These are phyloP conservation scores for Melieria picta DNA, from an alignment of 2,888 invertebrate genomes.

Conservation along the genomic window DNA sequence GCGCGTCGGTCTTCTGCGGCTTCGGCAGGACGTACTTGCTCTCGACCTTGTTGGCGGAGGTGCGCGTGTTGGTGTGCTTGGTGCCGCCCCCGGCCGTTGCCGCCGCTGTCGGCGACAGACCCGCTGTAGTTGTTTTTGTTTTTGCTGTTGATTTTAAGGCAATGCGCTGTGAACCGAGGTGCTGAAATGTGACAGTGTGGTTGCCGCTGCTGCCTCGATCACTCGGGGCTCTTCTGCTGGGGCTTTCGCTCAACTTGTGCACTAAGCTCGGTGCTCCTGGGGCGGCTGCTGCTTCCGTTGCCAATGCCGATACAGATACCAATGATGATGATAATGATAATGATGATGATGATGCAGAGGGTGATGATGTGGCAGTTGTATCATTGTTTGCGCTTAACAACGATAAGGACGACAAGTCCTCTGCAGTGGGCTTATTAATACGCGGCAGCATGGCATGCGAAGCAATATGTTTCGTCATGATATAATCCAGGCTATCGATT, in stretches of 20 bases:
- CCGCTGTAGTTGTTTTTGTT: conserved; percentile 23
- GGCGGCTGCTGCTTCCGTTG: conserved; percentile 19
- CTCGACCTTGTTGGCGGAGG: conserved; percentile 53
- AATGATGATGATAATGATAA: conserved; percentile 22
- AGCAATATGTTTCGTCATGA: conserved; percentile 46
- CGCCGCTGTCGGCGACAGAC: conserved; percentile 20
- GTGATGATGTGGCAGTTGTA: conserved; percentile 18
- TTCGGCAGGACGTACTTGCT: conserved; percentile 65
- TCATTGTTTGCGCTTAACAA: conserved; percentile 49
- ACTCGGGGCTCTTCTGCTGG: conserved; percentile 19
- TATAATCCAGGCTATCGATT: conserved; percentile 54
- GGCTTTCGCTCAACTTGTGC: conserved; percentile 16
- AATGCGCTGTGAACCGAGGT: conserved; percentile 56
- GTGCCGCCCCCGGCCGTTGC: conserved; percentile 11
- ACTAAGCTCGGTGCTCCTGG: conserved; percentile 11
- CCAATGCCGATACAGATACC: background rate
- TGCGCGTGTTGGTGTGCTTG: conserved; percentile 17
- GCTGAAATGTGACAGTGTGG: conserved; percentile 46
- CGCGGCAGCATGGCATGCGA: conserved; percentile 35
- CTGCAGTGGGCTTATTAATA: conserved; percentile 46
- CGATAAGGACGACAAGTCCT: conserved; percentile 55
- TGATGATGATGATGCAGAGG: conserved; percentile 24
- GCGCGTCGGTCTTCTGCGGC: conserved; percentile 72
- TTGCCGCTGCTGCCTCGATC: conserved; percentile 19
- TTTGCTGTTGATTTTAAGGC: conserved; percentile 43